These are phyloP conservation scores for Drosophila repleta DNA, from an alignment of 1,140 invertebrate species.

Conservation along the genomic window DNA sequence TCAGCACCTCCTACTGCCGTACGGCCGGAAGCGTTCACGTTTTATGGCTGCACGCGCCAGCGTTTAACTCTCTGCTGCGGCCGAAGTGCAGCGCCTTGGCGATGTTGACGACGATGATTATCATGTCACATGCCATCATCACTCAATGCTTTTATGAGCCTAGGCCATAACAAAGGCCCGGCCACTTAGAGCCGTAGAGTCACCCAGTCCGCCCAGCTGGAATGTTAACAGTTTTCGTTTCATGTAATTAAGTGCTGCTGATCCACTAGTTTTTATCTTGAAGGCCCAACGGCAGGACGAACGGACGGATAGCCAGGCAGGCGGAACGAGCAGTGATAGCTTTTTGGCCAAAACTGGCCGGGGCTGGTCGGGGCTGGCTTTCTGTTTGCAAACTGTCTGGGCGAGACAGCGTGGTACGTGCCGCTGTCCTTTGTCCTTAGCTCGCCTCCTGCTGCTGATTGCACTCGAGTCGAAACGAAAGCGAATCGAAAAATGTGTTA, in stretches of 20 bases:
- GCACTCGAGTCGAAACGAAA: conserved; percentile 60
- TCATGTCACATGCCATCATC: conserved; percentile 64
- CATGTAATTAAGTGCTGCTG: conserved; percentile 81
- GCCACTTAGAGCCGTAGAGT: conserved; percentile 36
- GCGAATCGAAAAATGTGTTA: conserved; percentile 73
- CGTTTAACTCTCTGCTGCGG: conserved; percentile 9
- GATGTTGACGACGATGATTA: conserved; percentile 63
- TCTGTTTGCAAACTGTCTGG: conserved; percentile 78
- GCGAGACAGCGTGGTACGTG: conserved; percentile 73
- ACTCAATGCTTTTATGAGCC: conserved; percentile 45
- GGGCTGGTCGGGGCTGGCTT: background rate
- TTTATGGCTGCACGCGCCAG: conserved; percentile 41
- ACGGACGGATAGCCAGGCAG: conserved; percentile 12
- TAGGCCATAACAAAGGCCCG: conserved; percentile 34
- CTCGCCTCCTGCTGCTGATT: conserved; percentile 54
- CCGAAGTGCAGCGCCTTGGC: conserved; percentile 9
- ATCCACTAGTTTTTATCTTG: conserved; percentile 77
- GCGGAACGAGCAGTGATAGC: conserved; percentile 54
- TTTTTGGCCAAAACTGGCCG: conserved; percentile 19
- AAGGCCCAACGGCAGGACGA: conserved; percentile 31
- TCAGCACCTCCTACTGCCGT: no score
- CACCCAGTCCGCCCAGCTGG: background rate
- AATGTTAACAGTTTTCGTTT: conserved; percentile 81
- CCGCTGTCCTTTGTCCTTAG: conserved; percentile 34
- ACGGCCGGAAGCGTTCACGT: conserved; percentile 19